These are phyloP conservation scores for Nephila pilipes DNA, from an alignment of 1,140 invertebrate species.

Conservation along the genomic window DNA sequence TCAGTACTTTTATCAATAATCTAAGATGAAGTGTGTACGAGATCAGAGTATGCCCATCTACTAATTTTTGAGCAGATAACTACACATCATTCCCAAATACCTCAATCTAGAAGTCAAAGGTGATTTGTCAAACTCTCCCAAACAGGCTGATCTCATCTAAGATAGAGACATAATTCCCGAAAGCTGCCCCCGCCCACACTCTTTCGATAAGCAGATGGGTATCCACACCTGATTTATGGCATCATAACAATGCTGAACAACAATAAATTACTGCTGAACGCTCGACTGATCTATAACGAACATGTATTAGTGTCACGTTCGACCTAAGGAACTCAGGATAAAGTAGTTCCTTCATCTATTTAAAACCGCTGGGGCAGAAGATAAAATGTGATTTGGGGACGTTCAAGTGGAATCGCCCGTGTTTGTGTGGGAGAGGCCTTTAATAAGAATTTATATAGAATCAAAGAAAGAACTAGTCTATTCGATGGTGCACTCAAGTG, in stretches of 20 bases:
- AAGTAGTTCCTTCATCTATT: constrained; percentile 11
- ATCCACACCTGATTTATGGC: constrained; percentile 14
- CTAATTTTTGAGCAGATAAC: too few species aligned
- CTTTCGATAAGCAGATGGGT: constrained; percentile 26
- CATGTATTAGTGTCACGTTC: background rate
- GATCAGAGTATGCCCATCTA: too few species aligned
- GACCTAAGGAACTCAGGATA: background rate
- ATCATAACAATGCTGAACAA: constrained; percentile 13
- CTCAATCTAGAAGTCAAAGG: background rate
- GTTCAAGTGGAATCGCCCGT: background rate
- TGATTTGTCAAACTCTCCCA: background rate
- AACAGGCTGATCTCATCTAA: background rate
- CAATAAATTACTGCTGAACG: constrained; percentile 15
- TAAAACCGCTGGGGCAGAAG: background rate
- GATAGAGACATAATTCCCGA: background rate
- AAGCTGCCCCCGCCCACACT: background rate
- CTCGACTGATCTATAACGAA: constrained; percentile 16
- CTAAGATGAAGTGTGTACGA: too few species aligned
- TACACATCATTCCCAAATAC: background rate
- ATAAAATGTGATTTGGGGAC: constrained; percentile 7
- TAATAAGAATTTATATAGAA: background rate
- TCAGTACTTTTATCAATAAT: too few species aligned
- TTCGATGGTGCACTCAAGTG: background rate
- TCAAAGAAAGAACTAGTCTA: background rate
- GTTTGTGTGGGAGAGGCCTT: background rate